Evolutionary conservation across 2,888 invertebrate genomes (phyloP).

Genomic region (Tetanocera ferruginea): DNA sequence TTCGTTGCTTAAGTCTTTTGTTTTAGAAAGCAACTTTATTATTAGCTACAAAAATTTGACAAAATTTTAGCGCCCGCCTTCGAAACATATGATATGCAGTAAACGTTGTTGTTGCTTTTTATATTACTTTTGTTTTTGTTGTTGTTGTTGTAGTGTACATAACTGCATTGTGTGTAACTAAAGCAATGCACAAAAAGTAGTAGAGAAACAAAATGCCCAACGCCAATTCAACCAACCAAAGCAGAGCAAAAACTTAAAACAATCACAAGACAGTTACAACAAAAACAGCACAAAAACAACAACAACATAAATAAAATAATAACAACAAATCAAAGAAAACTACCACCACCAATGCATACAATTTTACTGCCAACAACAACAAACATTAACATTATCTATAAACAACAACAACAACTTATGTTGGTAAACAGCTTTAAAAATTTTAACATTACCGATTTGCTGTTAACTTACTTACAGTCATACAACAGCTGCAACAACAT

Average conservation of each 20-base stretch:
- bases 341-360: conserved; percentile 31
- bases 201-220: conserved; percentile 17
- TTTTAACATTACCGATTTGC: not conserved
- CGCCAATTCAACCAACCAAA: conserved; percentile 36
- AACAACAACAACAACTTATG: not conserved
- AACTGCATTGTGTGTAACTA: conserved; percentile 61
- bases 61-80: too few species aligned
- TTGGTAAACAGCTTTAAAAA: not conserved
- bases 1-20: conserved; percentile 27
- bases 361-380: conserved; percentile 4
- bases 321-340: conserved; percentile 47
- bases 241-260: conserved; percentile 30
- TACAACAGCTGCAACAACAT: not conserved
- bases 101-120: not conserved
- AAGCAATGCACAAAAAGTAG: conserved; percentile 35
- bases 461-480: not conserved
- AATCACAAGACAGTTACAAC: conserved; percentile 17
- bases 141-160: conserved; percentile 40
- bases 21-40: not conserved
- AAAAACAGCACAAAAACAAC: not conserved
- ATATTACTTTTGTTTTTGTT: not conserved
- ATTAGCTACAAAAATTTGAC: too few species aligned
- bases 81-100: not conserved
- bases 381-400: not conserved
- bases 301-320: conserved; percentile 28